Percentiles rank a stretch among this genome's conserved stretches.
Evolutionary conservation across 2,797 vertebrate species (phyloP).

Genomic region (Prionace glauca): DNA sequence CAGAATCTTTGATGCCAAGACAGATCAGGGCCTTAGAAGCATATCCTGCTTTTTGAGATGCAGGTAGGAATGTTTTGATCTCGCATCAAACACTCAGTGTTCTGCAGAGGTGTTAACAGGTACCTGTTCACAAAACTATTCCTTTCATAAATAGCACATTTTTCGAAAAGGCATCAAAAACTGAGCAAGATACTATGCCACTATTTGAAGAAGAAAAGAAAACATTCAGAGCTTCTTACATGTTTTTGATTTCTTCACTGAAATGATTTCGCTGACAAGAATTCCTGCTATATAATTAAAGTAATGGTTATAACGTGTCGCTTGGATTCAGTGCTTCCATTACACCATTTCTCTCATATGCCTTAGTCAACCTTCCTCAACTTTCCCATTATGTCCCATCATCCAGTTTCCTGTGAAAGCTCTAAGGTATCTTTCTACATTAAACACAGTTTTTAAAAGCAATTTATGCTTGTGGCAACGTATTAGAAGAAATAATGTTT

Average conservation of each 20-base stretch:
- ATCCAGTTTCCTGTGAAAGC: neutral
- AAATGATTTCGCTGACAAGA: neutral
- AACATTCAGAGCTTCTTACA: neutral
- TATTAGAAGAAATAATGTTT: neutral
- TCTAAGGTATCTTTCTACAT: neutral
- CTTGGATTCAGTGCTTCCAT: neutral
- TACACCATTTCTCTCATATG: neutral
- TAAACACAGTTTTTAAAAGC: neutral
- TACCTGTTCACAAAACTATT: neutral
- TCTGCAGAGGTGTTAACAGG: neutral
- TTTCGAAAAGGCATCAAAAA: neutral
- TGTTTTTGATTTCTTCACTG: neutral
- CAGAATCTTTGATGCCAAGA: neutral
- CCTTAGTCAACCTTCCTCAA: neutral
- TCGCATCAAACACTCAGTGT: neutral
- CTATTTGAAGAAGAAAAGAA: neutral
- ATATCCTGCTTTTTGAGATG: conserved; percentile 4
- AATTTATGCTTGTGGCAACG: neutral
- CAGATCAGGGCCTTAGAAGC: neutral
- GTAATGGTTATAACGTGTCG: neutral
- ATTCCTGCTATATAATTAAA: neutral
- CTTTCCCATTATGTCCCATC: neutral
- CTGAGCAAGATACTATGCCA: neutral
- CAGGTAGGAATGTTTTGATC: conserved; percentile 21
- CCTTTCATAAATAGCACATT: neutral